Evolutionary conservation across 2,113 vertebrate genomes (phyloP), one percentile per base, ranked within the genome.

Genomic region (Actinemys pallida): DNA sequence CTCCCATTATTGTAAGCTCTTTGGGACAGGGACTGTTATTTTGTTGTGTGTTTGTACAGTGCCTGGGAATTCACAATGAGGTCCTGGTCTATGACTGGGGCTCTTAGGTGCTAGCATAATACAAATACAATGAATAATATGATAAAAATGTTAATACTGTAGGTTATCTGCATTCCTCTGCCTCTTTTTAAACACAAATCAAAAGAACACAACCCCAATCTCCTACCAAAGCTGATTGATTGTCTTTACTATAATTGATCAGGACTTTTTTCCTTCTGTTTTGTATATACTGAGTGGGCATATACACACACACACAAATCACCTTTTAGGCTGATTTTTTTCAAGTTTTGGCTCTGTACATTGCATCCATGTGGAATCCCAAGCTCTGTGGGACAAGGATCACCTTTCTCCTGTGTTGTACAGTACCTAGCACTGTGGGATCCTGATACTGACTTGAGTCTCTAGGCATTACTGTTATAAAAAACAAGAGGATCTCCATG

Each of bases 221-320:
- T 5, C 42, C 72, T n/a, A 29, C 17, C 83, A 65, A 27, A 47
- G 50, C 53, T 86, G 88, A 54, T 47, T 7, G 39, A 6, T 88
- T 88, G 62, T 80, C 22, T 75, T 39, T 29, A 22, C 53, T 27
- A 50, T 6, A 84, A 80, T 42, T 84, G 31, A n/a, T 39, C 62
- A 29, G 1, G 13, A 62, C 1, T 17, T 50, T 81, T 90, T 42
- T 10, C 1, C 49, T 90, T 69, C 10, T 59, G 4, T 39, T 9
- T n/a, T 76, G 11, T 6, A 16, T 35, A 19, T 45, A 35, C 0
- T 50, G 25, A n/a, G 5, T 29, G 83, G 4, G 3, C 0, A 8
- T n/a, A 20, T 7, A n/a, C 17, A 39, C 12, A 8, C 12, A 8
- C 62, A n/a, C 17, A 20, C 35, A 69, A 31, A n/a, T 17, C 31